Evolutionary conservation across 2,797 vertebrate species (phyloP), one percentile per base, ranked within the genome.

Genomic region (Artibeus jamaicensis): DNA sequence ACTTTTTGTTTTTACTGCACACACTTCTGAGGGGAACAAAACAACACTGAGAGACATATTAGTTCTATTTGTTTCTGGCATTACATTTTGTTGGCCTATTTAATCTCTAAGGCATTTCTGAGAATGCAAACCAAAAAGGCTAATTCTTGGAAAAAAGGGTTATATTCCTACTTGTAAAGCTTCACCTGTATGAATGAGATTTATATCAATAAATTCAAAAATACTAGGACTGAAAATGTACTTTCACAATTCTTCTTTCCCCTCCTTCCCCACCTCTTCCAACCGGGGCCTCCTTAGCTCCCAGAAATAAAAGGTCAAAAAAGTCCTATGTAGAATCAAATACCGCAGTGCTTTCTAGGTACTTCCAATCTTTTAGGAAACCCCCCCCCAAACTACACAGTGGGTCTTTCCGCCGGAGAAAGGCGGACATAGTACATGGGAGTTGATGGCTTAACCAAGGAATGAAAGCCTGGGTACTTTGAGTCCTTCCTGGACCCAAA

Each of bases 101-200:
- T 86, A 76, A 39, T 84, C 71, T 93, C 79, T 21, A n/a, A 82
- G 48, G 32, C 50, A 86, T 91, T 96, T 83, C 57, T 55, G 26
- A 93, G 82, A 73, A 82, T 44, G 65, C 26, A 26, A 96, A 71
- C 37, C 39, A 34, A 88, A 89, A 81, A 76, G 15, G 29, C 44
- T 87, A 79, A 55, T 89, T 95, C 57, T 96, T 22, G 34, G 79
- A 77, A 89, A 96, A 96, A 86, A 89, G 37, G n/a, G 32, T 65
- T 86, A 6, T 44, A 82, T 9, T 89, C 48, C 21, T 42, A 82
- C 18, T 62, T 84, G 39, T 9, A 97, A 86, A 39, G 48, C 29
- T 14, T 83, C 37, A 77, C 55, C 55, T 55, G 39, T 94, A 97
- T 97, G 70, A 82, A 1, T 24, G 55, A 62, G 59, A 90, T 76